Evolutionary conservation across 2,113 vertebrate genomes (phyloP).

Genomic region (Eptesicus fuscus): DNA sequence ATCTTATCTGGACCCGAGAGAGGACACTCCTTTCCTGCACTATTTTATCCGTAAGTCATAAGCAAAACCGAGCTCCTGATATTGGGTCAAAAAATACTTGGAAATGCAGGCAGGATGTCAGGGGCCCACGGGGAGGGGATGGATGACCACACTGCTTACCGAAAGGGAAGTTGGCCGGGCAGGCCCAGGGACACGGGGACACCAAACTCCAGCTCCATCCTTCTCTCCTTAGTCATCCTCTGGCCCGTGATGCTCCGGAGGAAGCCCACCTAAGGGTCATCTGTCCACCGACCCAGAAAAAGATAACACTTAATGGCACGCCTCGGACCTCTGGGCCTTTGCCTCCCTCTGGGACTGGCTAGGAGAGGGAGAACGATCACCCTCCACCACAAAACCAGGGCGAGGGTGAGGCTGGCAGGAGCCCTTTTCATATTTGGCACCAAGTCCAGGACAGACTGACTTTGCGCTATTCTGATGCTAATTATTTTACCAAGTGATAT

Average conservation of each 20-base stretch:
- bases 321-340: not conserved
- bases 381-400: not conserved
- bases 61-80: slow-evolving; percentile 55
- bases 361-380: not conserved
- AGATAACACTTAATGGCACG: accelerated
- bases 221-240: not conserved
- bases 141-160: accelerated
- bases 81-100: slow-evolving; percentile 36
- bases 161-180: not conserved
- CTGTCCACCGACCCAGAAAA: not conserved
- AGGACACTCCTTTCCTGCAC: slow-evolving; percentile 60
- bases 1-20: slow-evolving; percentile 36
- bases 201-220: not conserved
- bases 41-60: slow-evolving; percentile 43
- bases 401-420: not conserved
- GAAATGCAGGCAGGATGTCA: slow-evolving; percentile 29
- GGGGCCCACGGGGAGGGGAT: not conserved
- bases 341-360: not conserved
- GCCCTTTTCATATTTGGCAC: slow-evolving; percentile 22
- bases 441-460: slow-evolving; percentile 56
- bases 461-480: slow-evolving; percentile 72
- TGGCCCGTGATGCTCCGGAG: accelerated
- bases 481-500: slow-evolving; percentile 77
- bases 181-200: accelerated
- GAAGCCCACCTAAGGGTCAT: accelerated